These are phyloP conservation scores for Acomys russatus DNA, from an alignment of 2,797 vertebrate genomes.

Conservation along the genomic window DNA sequence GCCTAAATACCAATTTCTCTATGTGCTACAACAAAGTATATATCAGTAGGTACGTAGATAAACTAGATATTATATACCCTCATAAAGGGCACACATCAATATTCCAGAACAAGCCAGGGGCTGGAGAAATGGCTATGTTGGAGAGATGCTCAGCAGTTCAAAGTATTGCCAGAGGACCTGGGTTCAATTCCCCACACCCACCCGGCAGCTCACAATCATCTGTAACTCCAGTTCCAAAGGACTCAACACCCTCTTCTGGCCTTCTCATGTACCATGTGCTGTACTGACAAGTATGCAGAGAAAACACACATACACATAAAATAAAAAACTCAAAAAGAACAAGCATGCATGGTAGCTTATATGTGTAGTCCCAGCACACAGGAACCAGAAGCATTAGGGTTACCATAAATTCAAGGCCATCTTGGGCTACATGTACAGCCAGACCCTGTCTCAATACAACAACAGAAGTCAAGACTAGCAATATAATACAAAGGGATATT, in stretches of 20 bases:
- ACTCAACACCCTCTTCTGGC: not conserved
- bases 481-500: constrained; percentile 21
- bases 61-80: not conserved
- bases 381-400: not conserved
- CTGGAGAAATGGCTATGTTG: not conserved
- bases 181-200: not conserved
- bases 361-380: not conserved
- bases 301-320: not conserved
- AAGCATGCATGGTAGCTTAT: no score
- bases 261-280: not conserved
- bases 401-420: not conserved
- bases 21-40: not conserved
- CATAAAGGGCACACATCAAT: not conserved
- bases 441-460: not conserved
- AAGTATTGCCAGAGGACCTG: not conserved
- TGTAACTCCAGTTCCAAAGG: not conserved
- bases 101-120: no score
- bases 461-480: not conserved
- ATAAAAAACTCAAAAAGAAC: no score
- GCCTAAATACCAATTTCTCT: not conserved
- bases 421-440: not conserved
- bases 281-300: not conserved
- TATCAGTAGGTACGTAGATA: not conserved
- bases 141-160: not conserved
- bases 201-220: not conserved